These are phyloP conservation scores for Sebastes miniatus DNA, from an alignment of 2,797 vertebrate species.

Conservation along the genomic window DNA sequence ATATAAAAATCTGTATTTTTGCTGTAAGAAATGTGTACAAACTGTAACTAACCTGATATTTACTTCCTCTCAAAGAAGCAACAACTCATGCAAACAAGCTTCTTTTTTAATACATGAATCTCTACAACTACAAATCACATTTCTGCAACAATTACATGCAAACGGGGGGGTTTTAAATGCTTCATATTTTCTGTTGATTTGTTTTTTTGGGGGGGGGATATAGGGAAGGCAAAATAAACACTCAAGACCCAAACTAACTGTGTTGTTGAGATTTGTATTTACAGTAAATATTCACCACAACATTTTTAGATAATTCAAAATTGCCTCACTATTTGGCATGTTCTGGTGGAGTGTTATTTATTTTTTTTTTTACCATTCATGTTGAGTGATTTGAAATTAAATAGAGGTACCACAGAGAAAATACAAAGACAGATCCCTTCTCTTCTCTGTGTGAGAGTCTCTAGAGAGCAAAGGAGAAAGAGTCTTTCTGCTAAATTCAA, in stretches of 20 bases:
- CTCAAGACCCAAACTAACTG: constrained; percentile 42
- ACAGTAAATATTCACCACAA: constrained; percentile 65
- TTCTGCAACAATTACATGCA: constrained; percentile 62
- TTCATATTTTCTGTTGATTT: constrained; percentile 29
- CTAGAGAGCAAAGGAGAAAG: constrained; percentile 37
- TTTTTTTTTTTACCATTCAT: background rate
- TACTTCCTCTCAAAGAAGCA: constrained; percentile 28
- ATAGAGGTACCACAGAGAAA: constrained; percentile 53
- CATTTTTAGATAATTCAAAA: constrained; percentile 38
- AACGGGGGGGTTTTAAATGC: constrained; percentile 13
- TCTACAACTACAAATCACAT: constrained; percentile 55
- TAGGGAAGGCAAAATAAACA: constrained; percentile 65
- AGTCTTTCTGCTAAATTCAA: constrained; percentile 80
- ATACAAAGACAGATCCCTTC: constrained; percentile 47
- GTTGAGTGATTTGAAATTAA: constrained; percentile 35
- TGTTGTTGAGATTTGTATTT: constrained; percentile 69
- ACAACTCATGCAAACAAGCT: constrained; percentile 45
- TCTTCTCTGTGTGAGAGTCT: constrained; percentile 40
- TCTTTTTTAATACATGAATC: constrained; percentile 60
- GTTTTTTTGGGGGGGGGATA: background rate
- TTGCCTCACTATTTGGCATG: background rate
- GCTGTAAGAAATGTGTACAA: background rate
- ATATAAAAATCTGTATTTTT: background rate
- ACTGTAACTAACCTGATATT: background rate
- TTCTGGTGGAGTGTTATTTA: background rate